Conservation (phyloP, 1,140 invertebrate genomes). For the Ephestia elutella region DNA sequence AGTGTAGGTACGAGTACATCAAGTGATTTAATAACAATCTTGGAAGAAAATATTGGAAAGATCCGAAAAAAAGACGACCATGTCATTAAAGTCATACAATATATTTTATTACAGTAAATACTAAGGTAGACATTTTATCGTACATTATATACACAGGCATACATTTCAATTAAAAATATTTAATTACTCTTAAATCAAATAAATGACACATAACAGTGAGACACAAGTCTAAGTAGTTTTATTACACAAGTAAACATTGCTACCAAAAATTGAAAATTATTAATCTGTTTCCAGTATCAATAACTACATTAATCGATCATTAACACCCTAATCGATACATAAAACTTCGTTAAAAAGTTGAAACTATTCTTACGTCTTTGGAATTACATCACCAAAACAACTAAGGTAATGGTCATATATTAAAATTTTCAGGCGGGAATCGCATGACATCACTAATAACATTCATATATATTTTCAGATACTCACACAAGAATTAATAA, state of each 20-base stretch:
- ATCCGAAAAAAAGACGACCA: slow-evolving; percentile 11
- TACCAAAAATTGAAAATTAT: slow-evolving; percentile 18
- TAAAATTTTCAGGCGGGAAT: slow-evolving; percentile 66
- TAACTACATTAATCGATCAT: slow-evolving; percentile 37
- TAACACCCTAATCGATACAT: slow-evolving; percentile 36
- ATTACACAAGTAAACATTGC: slow-evolving; percentile 24
- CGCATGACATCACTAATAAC: slow-evolving; percentile 28
- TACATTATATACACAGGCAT: slow-evolving; percentile 63
- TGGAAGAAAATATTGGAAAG: not conserved
- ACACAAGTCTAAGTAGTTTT: slow-evolving; percentile 18
- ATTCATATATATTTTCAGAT: not conserved
- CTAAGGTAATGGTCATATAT: slow-evolving; percentile 68
- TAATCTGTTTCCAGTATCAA: slow-evolving; percentile 19
- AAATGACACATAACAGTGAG: slow-evolving; percentile 27
- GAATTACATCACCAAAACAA: slow-evolving; percentile 72
- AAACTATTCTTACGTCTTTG: slow-evolving; percentile 71
- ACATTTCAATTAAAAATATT: slow-evolving; percentile 48
- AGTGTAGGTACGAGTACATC: too few species aligned
- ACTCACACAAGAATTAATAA: not conserved
- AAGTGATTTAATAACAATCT: not conserved
- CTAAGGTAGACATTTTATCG: slow-evolving; percentile 52
- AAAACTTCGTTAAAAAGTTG: slow-evolving; percentile 48
- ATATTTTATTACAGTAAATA: slow-evolving; percentile 35
- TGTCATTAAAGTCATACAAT: slow-evolving; percentile 30
- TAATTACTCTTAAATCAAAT: slow-evolving; percentile 34